Evolutionary conservation across 2,888 invertebrate genomes (phyloP), one percentile per base, ranked within the genome.

Genomic region (Sericinus montela): DNA sequence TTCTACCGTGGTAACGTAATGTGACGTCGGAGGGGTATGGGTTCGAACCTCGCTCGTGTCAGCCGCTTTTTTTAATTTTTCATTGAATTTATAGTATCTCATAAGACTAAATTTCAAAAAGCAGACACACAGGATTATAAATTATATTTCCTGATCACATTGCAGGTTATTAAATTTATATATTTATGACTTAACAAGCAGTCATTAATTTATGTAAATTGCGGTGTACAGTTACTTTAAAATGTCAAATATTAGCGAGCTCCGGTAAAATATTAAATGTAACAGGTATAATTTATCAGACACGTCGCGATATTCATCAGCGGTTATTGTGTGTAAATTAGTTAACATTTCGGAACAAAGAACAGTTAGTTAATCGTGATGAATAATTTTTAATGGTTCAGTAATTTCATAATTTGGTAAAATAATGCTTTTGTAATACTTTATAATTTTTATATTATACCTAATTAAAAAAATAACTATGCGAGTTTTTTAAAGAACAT

Each of bases 271-370:
- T 49, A 39, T 45, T 29, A 50, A 50, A 41, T 23, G 10, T 45
- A 45, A n/a, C 44, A 50, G 41, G 23, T 50, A 45, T 41, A 40
- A 49, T 49, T 41, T 40, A 50, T 50, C 45, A 50, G 23, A 23
- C 45, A 19, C 16, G 45, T 41, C 45, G 45, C 45, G 23, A 50
- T 45, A 40, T 50, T 40, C 36, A 15, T 35, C 50, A 40, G 35
- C 30, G 23, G 40, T 45, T 50, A 50, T 49, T 49, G 49, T 49
- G 45, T 49, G 49, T 49, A 49, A 49, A 49, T 49, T 35, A 49
- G 49, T 36, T 35, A 35, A 45, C 40, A 16, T 49, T 49, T 49
- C 39, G 45, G 49, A 49, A 39, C 49, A 45, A 40, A 13, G 39
- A 45, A 49, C 49, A 49, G 49, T 49, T 49, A 49, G n/a, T 35